A percentile compares a stretch with the other conserved stretches of the same genome.
These are phyloP conservation scores for Dendroctonus ponderosae DNA, from an alignment of 1,140 invertebrate species.

Conservation along the genomic window DNA sequence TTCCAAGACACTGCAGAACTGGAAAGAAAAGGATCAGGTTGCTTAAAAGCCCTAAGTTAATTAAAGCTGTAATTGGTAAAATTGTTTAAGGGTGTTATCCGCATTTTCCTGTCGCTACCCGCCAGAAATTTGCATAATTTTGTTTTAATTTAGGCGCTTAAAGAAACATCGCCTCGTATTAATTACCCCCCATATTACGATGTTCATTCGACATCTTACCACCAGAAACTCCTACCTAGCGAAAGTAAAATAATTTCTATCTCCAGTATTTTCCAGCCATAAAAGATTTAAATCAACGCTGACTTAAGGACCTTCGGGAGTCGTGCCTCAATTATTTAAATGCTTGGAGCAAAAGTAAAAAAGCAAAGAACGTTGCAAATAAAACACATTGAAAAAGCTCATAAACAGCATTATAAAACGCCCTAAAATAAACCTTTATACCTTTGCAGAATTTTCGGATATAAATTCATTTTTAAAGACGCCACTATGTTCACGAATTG, in stretches of 20 bases:
- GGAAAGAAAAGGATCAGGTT: conserved; percentile 25
- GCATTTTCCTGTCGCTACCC: conserved; percentile 17
- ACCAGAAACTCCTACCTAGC: no score
- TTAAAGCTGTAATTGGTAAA: conserved; percentile 26
- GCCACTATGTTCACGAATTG: conserved; percentile 7
- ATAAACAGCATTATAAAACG: conserved; percentile 36
- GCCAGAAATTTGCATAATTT: conserved; percentile 26
- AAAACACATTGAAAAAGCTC: conserved; percentile 35
- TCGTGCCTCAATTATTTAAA: conserved; percentile 34
- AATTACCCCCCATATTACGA: conserved; percentile 1
- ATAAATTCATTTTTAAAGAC: conserved; percentile 30
- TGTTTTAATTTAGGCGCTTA: conserved; percentile 15
- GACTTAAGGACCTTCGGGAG: conserved; percentile 30
- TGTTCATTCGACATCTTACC: neutral
- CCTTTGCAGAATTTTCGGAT: conserved; percentile 25
- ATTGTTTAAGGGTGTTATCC: conserved; percentile 28
- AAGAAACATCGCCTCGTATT: neutral
- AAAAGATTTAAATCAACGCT: conserved; percentile 34
- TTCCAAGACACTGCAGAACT: conserved; percentile 5
- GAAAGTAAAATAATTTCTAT: conserved; percentile 1
- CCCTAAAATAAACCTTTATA: conserved; percentile 34
- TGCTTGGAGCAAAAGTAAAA: conserved; percentile 30
- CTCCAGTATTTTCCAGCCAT: conserved; percentile 15
- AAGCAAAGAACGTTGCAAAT: conserved; percentile 34
- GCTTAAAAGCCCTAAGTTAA: conserved; percentile 24